Conservation (phyloP, 2,113 vertebrate species). For the Rhinopomastus cyanomelas region DNA sequence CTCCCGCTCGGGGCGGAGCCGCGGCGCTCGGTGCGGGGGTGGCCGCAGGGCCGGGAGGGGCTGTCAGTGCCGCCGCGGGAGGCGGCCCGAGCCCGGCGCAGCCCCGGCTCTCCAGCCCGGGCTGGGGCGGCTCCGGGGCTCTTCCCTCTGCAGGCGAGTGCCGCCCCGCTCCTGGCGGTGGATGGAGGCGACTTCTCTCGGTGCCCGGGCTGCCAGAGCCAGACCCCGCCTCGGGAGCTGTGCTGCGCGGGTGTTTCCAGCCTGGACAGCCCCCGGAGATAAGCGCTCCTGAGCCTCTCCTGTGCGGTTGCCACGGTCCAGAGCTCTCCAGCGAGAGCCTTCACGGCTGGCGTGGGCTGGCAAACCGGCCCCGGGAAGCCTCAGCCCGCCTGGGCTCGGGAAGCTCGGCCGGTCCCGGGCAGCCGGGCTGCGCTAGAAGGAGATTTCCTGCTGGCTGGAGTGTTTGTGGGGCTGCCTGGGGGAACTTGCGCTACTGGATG, state of each 20-base stretch:
- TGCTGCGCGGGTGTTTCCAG: neutral
- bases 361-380: neutral
- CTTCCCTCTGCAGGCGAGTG: neutral
- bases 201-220: neutral
- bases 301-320: accelerated
- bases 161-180: neutral
- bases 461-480: neutral
- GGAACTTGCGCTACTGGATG: slow-evolving; percentile 67
- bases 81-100: neutral
- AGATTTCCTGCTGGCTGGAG: neutral
- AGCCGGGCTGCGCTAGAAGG: neutral
- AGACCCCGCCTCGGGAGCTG: too few relatives aligned
- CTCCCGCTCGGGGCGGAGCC: neutral
- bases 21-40: neutral
- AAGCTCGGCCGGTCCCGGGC: accelerated
- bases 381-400: neutral
- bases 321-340: neutral
- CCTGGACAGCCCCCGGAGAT: neutral
- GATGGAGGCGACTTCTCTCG: neutral
- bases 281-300: neutral
- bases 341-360: neutral
- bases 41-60: neutral
- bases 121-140: neutral
- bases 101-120: neutral
- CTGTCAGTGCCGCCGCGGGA: neutral